These are phyloP conservation scores for Scaptomyza polygonia DNA, from an alignment of 2,888 invertebrate genomes.

Conservation along the genomic window DNA sequence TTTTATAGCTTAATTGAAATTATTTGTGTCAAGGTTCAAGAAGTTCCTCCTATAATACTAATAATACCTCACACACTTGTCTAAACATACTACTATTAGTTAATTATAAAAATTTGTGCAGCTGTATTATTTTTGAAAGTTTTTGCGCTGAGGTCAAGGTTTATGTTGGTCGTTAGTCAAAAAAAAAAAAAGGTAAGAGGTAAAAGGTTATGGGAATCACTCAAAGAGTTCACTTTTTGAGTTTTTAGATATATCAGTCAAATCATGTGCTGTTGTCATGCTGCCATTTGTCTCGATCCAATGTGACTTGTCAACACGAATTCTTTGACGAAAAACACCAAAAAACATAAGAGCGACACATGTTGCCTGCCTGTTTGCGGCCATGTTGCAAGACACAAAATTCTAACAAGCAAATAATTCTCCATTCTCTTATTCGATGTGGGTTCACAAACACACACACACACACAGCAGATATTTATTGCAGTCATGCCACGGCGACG, in stretches of 20 bases:
- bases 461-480: constrained; percentile 49
- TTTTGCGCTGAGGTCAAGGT: constrained; percentile 18
- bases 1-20: background rate
- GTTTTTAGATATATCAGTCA: constrained; percentile 28
- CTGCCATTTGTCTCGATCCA: constrained; percentile 23
- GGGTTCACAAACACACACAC: constrained; percentile 13
- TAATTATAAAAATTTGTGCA: constrained; percentile 1
- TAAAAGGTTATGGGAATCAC: constrained; percentile 41
- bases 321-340: constrained; percentile 49
- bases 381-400: constrained; percentile 64
- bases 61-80: background rate
- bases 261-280: constrained; percentile 10
- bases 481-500: constrained; percentile 64
- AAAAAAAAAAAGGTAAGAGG: constrained; percentile 31
- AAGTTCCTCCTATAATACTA: background rate
- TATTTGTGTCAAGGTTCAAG: too few species aligned
- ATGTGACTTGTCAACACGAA: constrained; percentile 55
- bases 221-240: constrained; percentile 23
- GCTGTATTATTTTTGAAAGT: constrained; percentile 22
- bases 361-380: constrained; percentile 62
- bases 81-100: too few species aligned
- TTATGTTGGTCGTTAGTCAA: constrained; percentile 1
- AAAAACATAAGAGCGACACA: constrained; percentile 47
- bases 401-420: constrained; percentile 72
- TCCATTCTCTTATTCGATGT: constrained; percentile 64